Conservation (phyloP, 2,113 vertebrate species). For the Anseranas semipalmata region DNA sequence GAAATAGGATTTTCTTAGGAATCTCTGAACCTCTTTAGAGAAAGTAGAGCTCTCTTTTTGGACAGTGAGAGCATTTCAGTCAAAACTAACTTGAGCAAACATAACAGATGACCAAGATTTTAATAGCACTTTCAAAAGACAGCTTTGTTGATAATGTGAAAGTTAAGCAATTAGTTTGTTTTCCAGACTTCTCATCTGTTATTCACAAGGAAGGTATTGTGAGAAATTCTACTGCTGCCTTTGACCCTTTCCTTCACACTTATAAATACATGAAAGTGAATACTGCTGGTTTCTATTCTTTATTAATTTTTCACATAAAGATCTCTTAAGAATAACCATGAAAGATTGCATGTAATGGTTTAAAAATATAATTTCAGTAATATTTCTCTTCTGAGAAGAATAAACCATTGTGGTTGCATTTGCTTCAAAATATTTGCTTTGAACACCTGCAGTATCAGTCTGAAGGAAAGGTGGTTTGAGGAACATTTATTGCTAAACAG, state of each 20-base stretch:
- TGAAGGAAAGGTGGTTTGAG: background rate
- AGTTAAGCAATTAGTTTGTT: slow-evolving; percentile 34
- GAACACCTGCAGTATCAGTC: background rate
- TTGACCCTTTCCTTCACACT: slow-evolving; percentile 24
- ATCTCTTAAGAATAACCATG: background rate
- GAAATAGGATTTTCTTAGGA: background rate
- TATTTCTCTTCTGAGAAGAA: background rate
- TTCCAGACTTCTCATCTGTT: slow-evolving; percentile 45
- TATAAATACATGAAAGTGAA: background rate
- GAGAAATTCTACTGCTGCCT: slow-evolving; percentile 9
- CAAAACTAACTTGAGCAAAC: slow-evolving; percentile 3
- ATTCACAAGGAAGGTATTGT: slow-evolving; percentile 26
- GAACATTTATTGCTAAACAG: background rate
- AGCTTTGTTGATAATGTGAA: slow-evolving; percentile 10
- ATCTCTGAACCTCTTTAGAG: background rate
- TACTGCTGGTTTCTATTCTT: background rate
- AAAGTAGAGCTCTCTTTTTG: background rate
- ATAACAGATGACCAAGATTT: background rate
- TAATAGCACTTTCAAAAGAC: background rate
- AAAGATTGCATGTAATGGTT: background rate
- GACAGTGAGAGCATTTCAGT: background rate
- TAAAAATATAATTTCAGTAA: slow-evolving; percentile 6
- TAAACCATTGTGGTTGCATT: background rate
- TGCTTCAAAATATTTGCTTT: background rate
- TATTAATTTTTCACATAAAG: slow-evolving; percentile 7